Evolutionary conservation across 2,113 vertebrate species (phyloP), one percentile per base, ranked within the genome.

Genomic region (Chascanopsetta lugubris): DNA sequence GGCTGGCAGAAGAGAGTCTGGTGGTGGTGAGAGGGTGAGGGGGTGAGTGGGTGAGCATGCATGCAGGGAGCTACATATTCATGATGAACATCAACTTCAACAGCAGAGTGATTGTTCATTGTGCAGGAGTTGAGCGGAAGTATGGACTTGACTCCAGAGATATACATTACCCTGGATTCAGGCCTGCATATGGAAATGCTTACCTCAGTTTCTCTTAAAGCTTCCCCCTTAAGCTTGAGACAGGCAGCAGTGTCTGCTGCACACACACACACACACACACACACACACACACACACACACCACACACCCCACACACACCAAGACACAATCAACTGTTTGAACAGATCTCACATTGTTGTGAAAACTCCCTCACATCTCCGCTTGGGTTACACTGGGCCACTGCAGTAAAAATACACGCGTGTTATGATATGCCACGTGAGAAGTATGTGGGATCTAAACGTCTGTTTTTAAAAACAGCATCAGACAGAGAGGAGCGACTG

Each of bases 21-120:
- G 29, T 30, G 29, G 29, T 30, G 74, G 69, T 4, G 13, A n/a
- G n/a, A n/a, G n/a, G n/a, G n/a, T n/a, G 47, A 11, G 38, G 42
- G 45, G 36, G 18, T 22, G 51, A 51, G 38, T n/a, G n/a, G n/a
- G n/a, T n/a, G 13, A 61, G 34, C 6, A 58, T 65, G 59, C 51
- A 40, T 42, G 34, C 12, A 15, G 73, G 61, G 72, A 77, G 76
- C 77, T 85, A 81, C 87, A 90, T 82, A 90, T 88, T 87, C 83
- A 90, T 87, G 82, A 88, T 85, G 79, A 89, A 90, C 87, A 83
- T 87, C 74, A 75, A 83, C 75, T 90, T 77, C 77, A 89, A 92
- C 89, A 92, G 85, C 90, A 83, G 80, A 84, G 85, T 85, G 90
- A 89, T 90, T 93, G 87, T 92, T 89, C 87, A 88, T 87, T 91